Percentiles rank a stretch among this genome's conserved stretches.
Conservation (phyloP, 2,888 invertebrate species). For the Melanargia galathea region DNA sequence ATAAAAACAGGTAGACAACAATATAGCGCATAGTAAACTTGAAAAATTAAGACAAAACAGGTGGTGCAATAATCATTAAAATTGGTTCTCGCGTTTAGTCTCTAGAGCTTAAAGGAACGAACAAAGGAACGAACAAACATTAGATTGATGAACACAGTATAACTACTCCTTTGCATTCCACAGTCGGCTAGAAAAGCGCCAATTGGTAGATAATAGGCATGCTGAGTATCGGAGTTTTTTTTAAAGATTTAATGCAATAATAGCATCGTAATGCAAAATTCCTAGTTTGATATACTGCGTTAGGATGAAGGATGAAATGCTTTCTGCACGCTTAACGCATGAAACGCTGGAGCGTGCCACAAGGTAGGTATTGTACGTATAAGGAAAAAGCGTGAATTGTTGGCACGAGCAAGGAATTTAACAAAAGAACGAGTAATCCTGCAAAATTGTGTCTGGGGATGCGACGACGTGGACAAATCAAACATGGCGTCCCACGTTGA, state of each 20-base stretch:
- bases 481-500: conserved; percentile 21
- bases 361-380: conserved; percentile 49
- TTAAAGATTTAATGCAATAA: not conserved
- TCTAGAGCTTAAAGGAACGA: too few species aligned
- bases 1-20: too few species aligned
- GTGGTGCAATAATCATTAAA: too few species aligned
- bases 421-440: conserved; percentile 48
- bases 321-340: conserved; percentile 32
- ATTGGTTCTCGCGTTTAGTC: too few species aligned
- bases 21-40: too few species aligned
- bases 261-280: conserved; percentile 22
- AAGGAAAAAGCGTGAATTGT: conserved; percentile 56
- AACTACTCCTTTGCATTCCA: too few species aligned
- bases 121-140: too few species aligned
- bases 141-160: too few species aligned
- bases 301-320: conserved; percentile 28
- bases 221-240: not conserved
- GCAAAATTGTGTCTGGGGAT: conserved; percentile 30
- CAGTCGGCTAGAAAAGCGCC: too few species aligned
- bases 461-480: conserved; percentile 2
- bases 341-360: conserved; percentile 34
- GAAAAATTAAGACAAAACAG: too few species aligned
- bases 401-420: conserved; percentile 72
- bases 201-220: not conserved
- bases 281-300: conserved; percentile 26